A percentile compares a stretch with the other conserved stretches of the same genome.
Evolutionary conservation across 2,797 vertebrate species (phyloP).

Genomic region (Crotalus adamanteus): DNA sequence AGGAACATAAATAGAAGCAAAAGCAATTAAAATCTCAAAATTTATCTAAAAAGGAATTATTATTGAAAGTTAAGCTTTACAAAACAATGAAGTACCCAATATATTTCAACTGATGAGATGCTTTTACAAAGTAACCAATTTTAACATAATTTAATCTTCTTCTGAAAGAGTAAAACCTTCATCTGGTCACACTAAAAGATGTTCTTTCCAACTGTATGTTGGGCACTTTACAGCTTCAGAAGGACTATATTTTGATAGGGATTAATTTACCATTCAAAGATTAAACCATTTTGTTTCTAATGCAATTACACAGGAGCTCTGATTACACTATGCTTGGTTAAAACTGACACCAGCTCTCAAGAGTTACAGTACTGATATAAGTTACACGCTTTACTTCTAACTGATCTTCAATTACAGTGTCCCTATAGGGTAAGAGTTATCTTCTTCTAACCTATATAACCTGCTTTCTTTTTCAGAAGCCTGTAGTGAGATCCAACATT

Average conservation of each 20-base stretch:
- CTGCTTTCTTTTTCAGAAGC: not conserved
- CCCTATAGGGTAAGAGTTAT: not conserved
- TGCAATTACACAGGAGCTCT: not conserved
- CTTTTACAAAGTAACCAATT: not conserved
- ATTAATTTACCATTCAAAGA: not conserved
- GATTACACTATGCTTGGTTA: constrained; percentile 6
- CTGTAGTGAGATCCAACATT: not conserved
- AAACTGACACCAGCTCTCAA: not conserved
- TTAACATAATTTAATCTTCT: not conserved
- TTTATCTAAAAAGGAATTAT: not conserved
- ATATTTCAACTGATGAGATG: not conserved
- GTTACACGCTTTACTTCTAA: not conserved
- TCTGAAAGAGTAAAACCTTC: not conserved
- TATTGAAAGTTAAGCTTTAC: not conserved
- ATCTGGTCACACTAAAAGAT: not conserved
- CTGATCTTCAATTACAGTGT: not conserved
- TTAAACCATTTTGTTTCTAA: not conserved
- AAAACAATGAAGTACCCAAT: not conserved
- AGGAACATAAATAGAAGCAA: not conserved
- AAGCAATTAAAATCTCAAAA: not conserved
- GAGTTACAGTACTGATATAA: not conserved
- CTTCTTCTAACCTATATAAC: not conserved
- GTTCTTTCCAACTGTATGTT: not conserved
- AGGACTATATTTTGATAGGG: not conserved
- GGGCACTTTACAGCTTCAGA: not conserved